Evolutionary conservation across 2,888 invertebrate genomes (phyloP).

Genomic region (Andrena marginata): DNA sequence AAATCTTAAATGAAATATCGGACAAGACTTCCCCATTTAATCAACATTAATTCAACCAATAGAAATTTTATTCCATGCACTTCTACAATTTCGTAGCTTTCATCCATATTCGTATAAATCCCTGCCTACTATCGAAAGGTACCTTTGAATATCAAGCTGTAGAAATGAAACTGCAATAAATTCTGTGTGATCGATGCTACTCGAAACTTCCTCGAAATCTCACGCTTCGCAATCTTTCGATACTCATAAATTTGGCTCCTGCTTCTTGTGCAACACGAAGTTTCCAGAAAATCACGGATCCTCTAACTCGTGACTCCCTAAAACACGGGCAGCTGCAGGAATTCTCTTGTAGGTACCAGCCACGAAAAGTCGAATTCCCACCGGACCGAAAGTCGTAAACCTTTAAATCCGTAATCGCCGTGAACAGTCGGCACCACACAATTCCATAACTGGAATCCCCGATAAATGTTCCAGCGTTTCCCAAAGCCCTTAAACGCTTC

Average conservation of each 20-base stretch:
- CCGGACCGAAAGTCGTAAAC: constrained; percentile 7
- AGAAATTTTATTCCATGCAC: too few species aligned
- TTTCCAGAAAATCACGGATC: background rate
- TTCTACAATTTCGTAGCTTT: too few species aligned
- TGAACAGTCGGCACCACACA: constrained; percentile 21
- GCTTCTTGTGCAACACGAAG: background rate
- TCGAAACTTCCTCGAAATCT: constrained; percentile 2
- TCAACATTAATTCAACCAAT: too few species aligned
- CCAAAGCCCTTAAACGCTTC: constrained; percentile 26
- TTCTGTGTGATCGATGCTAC: background rate
- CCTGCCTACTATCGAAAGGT: too few species aligned
- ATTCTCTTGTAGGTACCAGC: constrained; percentile 1
- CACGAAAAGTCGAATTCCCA: background rate
- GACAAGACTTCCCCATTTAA: too few species aligned
- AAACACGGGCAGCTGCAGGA: background rate
- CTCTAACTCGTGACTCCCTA: background rate
- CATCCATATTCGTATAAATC: too few species aligned
- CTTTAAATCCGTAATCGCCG: constrained; percentile 34
- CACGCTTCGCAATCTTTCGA: background rate
- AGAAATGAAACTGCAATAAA: background rate
- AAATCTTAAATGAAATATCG: too few species aligned
- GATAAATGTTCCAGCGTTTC: constrained; percentile 24
- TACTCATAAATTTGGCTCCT: background rate
- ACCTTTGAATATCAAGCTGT: background rate
- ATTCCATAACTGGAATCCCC: constrained; percentile 25